Evolutionary conservation across 1,140 invertebrate species (phyloP).

Genomic region (Cyclargus thomasi): DNA sequence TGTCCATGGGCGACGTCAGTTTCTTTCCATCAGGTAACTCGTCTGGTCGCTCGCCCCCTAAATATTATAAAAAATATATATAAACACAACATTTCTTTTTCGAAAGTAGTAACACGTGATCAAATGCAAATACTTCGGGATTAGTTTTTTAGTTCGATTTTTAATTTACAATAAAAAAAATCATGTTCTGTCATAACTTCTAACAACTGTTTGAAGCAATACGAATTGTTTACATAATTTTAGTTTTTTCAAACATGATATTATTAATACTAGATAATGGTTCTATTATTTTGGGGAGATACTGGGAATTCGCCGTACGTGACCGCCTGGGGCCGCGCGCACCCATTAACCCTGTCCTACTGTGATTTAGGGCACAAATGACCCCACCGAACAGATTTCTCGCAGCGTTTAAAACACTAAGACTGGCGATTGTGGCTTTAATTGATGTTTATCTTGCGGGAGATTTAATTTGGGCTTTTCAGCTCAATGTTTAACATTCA

Average conservation of each 20-base stretch:
- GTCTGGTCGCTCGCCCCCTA: too few relatives aligned
- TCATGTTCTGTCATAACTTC: too few relatives aligned
- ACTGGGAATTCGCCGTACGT: background rate
- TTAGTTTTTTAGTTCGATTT: too few relatives aligned
- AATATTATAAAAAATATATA: too few relatives aligned
- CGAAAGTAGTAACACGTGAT: too few relatives aligned
- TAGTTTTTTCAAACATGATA: background rate
- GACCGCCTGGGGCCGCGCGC: background rate
- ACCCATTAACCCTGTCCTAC: background rate
- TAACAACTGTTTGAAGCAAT: too few relatives aligned
- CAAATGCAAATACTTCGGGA: too few relatives aligned
- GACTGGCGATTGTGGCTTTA: background rate
- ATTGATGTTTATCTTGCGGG: background rate
- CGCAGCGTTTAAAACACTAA: background rate
- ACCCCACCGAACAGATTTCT: background rate
- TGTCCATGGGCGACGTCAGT: too few relatives aligned
- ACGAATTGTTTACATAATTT: too few relatives aligned
- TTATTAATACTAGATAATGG: background rate
- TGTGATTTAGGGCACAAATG: background rate
- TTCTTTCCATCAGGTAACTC: too few relatives aligned
- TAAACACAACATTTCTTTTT: too few relatives aligned
- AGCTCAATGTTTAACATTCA: background rate
- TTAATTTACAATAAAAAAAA: too few relatives aligned
- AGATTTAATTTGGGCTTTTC: background rate
- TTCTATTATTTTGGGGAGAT: background rate